Conservation (phyloP, 2,113 vertebrate species). For the Euleptes europaea region DNA sequence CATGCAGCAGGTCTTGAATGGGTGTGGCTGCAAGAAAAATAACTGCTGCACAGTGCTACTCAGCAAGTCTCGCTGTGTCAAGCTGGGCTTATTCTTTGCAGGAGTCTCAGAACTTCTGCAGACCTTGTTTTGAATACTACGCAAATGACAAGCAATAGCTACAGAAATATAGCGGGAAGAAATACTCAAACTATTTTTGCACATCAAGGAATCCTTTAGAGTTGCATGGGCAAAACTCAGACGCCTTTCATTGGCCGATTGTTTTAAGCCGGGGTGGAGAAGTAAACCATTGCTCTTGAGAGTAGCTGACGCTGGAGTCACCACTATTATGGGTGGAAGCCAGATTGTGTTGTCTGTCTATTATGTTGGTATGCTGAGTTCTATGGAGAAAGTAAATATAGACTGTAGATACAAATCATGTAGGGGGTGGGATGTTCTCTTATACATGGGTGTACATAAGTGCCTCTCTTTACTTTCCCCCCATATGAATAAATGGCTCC, state of each 20-base stretch:
- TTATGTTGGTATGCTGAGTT: neutral
- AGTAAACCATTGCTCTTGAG: neutral
- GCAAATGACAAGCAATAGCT: neutral
- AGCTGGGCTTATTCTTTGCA: too few species aligned
- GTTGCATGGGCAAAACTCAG: neutral
- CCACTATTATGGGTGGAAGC: neutral
- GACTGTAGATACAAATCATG: neutral
- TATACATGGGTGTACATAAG: too few species aligned
- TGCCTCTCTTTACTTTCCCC: neutral
- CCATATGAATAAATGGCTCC: neutral
- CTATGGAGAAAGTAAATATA: neutral
- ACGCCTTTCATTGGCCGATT: neutral
- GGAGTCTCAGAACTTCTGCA: too few species aligned
- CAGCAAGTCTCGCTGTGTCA: too few species aligned
- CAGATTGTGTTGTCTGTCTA: neutral
- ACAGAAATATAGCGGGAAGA: neutral
- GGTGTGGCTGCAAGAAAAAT: neutral
- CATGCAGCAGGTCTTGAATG: neutral
- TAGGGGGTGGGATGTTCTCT: neutral
- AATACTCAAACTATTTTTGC: neutral
- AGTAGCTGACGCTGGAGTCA: neutral
- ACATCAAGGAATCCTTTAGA: neutral
- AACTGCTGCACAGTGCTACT: too few species aligned
- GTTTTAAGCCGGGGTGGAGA: neutral
- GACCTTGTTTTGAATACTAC: neutral